Evolutionary conservation across 2,113 vertebrate species (phyloP), one percentile per base, ranked within the genome.

Genomic region (Actinemys pallida): DNA sequence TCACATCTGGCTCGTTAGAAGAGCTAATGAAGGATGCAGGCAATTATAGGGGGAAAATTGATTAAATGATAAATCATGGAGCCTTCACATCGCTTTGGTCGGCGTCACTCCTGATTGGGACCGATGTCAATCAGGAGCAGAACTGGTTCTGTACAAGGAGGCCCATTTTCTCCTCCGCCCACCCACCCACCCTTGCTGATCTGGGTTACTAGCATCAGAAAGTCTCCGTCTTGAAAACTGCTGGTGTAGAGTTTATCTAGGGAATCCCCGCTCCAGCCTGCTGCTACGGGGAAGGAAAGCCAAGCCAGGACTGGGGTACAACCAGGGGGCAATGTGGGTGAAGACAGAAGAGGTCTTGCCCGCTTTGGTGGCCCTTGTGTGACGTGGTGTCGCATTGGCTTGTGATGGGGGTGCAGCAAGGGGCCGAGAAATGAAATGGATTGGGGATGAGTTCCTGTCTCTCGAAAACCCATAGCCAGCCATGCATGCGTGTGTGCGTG

Each of bases 1-100:
- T 0, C 54, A 69, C 83, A 39, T 45, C 95, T 82, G 95, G 83
- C 92, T 31, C 2, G 5, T 90, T 54, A 5, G 0, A 2, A 47
- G 8, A 87, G 93, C 90, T 96, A 86, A 93, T n/a, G 94, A 94
- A 86, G 90, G 88, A 53, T 5, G 82, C 56, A 1, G 62, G 79
- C 92, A 91, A 85, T 96, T 91, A 85, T 0, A 2, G 56, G 86
- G 50, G 75, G 20, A 10, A 57, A 87, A 31, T 47, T 76, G 91
- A 95, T 95, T 57, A 90, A 95, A 90, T 47, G 90, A 83, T 14
- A 59, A 87, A 84, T 12, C 80, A 35, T 12, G 16, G 91, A 90
- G 93, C 56, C 27, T 96, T 88, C 75, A 2, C 6, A 76, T 1
- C 65, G 88, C 81, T n/a, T 87, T 31, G 93, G 72, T 22, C 5